Base-by-base conservation (phyloP, 2,113 vertebrate genomes). In the Equus przewalskii region DNA sequence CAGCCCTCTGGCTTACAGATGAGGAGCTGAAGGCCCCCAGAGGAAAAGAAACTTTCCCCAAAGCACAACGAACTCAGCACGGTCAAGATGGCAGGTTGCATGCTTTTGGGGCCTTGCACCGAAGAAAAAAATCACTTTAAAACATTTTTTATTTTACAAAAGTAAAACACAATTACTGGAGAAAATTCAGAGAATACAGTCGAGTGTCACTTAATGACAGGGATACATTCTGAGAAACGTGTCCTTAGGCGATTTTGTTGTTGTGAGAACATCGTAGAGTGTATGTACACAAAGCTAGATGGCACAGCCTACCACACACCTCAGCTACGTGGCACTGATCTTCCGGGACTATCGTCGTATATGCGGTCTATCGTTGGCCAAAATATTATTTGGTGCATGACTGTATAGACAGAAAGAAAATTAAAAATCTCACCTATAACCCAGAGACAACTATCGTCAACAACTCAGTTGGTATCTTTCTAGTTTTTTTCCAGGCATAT, bases 101-200 rank as follows among this genome's bases (percentile, higher is more conserved):
- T 58, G 64, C 65, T 46, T 76, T 26, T 65, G 79, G n/a, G 30
- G 18, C 3, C n/a, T 65, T 83, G n/a, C 44, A 85, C 41, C 91
- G 62, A 91, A 54, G 33, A 44, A 62, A 83, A 95, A 75, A 69
- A 15, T 0, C 2, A 54, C 56, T 58, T 85, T 54, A 41, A 96
- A 80, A 56, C 18, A 69, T 41, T 26, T 88, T 92, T 84, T 95
- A 67, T 85, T 67, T 95, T 56, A 85, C 33, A 36, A 93, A 93
- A 85, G 19, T 72, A 49, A 92, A 84, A 54, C 30, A 83, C 79
- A 62, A 58, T 84, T 89, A 85, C 51, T 51, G 21, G 10, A 89
- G 44, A 79, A 92, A 75, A 90, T 67, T 70, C 56, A 81, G 96
- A 80, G 87, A 85, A 90, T 70, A 54, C 51, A 54, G 51, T 16